A percentile compares a stretch with the other conserved stretches of the same genome.
Conservation (phyloP, 1,140 invertebrate genomes). For the Maconellicoccus hirsutus region DNA sequence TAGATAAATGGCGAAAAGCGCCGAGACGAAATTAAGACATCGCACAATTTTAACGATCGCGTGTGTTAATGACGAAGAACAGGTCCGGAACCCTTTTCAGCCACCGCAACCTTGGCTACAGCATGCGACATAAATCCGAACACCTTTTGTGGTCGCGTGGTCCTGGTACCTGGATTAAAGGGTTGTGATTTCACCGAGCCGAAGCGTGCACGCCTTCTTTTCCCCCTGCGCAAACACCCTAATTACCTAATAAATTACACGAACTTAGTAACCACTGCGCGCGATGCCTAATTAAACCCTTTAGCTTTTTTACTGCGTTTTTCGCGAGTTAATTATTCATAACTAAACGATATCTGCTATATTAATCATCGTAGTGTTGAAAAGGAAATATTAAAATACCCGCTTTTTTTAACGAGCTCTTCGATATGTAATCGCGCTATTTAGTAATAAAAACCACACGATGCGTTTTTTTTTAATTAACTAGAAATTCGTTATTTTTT, state of each 20-base stretch:
- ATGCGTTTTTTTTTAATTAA: too few relatives aligned
- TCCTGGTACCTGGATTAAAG: background rate
- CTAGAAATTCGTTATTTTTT: too few relatives aligned
- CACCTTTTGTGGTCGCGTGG: background rate
- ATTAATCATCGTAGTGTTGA: background rate
- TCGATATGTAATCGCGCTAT: too few relatives aligned
- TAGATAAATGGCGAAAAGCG: background rate
- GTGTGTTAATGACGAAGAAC: too few relatives aligned
- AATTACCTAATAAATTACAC: background rate
- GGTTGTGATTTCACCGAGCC: background rate
- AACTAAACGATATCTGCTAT: background rate
- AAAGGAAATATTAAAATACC: slow-evolving; percentile 11
- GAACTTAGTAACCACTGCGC: background rate
- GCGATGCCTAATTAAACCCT: too few relatives aligned
- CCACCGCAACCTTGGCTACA: background rate
- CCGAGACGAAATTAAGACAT: too few relatives aligned
- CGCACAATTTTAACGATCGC: too few relatives aligned
- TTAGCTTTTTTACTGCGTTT: too few relatives aligned
- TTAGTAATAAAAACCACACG: too few relatives aligned
- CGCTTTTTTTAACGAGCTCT: background rate
- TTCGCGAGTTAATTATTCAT: background rate
- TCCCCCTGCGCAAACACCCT: background rate
- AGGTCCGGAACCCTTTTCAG: too few relatives aligned
- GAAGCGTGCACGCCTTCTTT: background rate
- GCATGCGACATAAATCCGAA: background rate